Percentiles rank a stretch among this genome's conserved stretches.
These are phyloP conservation scores for Ciona savignyi DNA, from an alignment of 23 tunicate genomes.

Conservation along the genomic window DNA sequence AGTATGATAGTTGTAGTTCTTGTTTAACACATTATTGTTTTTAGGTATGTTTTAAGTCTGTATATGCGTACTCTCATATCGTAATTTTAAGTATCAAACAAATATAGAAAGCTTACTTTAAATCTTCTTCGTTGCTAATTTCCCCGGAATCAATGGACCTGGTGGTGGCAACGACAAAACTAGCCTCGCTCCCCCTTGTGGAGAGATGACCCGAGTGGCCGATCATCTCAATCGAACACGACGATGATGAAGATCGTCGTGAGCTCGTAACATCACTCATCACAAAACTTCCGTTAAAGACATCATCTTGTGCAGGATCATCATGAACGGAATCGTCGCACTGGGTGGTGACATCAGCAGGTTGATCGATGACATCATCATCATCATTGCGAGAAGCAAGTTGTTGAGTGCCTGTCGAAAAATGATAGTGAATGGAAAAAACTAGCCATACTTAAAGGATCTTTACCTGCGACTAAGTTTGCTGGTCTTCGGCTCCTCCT, in stretches of 20 bases:
- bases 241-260: slow-evolving; percentile 10
- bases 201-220: background rate
- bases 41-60: too few species aligned
- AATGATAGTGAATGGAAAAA: too few species aligned
- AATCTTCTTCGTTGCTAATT: too few species aligned
- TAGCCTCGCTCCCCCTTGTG: background rate
- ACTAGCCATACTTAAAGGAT: background rate
- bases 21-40: too few species aligned
- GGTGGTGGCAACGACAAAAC: background rate
- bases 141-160: too few species aligned
- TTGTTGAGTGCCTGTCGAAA: background rate
- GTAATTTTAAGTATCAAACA: background rate
- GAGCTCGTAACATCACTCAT: background rate
- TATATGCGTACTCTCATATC: background rate
- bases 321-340: background rate
- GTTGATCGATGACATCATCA: background rate
- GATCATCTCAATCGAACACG: slow-evolving; percentile 34
- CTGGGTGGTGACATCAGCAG: background rate
- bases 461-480: background rate
- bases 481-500: background rate
- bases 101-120: too few species aligned
- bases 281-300: background rate
- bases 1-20: too few species aligned
- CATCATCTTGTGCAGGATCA: slow-evolving; percentile 1
- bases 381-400: background rate